phyloP scores from a whole-genome alignment of 2,797 vertebrate species.

The Thripadectes ignobilis region DNA sequence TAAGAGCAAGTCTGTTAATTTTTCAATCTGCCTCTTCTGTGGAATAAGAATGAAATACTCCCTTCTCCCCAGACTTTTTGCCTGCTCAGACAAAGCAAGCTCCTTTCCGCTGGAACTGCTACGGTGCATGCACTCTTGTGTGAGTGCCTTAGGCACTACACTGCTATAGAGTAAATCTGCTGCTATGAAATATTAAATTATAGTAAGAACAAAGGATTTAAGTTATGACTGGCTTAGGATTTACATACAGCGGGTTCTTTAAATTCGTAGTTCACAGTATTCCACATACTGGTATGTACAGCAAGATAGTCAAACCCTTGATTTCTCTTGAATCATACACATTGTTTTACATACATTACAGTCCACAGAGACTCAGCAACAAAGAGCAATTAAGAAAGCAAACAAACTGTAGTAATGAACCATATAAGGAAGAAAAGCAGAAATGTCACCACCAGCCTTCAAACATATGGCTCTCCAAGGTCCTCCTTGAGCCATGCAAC shows the following conservation, averaged over 20 bases:
- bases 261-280: not conserved
- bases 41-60: not conserved
- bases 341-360: not conserved
- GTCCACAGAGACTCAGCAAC: not conserved
- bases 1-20: not conserved
- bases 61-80: not conserved
- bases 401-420: constrained; percentile 17
- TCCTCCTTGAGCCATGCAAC: not conserved
- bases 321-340: not conserved
- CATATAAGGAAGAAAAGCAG: constrained; percentile 43
- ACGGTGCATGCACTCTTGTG: not conserved
- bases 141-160: not conserved
- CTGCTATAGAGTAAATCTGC: not conserved
- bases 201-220: not conserved
- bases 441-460: constrained; percentile 23
- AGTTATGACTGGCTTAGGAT: not conserved
- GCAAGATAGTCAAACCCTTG: not conserved
- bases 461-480: constrained; percentile 43
- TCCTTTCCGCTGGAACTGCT: not conserved
- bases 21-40: not conserved
- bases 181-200: not conserved
- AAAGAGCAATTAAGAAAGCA: constrained; percentile 44
- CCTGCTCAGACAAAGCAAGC: not conserved
- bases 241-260: not conserved
- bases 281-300: not conserved